Evolutionary conservation across 2,888 invertebrate genomes (phyloP).

Genomic region (Neoascia interrupta): DNA sequence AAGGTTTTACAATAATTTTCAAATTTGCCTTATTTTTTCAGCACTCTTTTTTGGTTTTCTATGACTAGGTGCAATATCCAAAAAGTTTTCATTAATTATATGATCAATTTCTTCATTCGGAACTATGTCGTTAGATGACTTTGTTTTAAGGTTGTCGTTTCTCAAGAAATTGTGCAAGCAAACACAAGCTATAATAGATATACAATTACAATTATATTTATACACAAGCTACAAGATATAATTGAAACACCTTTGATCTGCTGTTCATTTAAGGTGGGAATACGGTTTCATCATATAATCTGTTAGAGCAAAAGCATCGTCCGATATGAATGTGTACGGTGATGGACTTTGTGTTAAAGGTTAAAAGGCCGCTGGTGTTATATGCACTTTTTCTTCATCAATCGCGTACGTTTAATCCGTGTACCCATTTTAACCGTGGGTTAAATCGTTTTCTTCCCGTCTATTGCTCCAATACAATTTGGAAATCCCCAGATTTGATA

Average conservation of each 20-base stretch:
- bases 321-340: background rate
- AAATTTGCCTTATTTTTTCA: slow-evolving; percentile 4
- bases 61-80: background rate
- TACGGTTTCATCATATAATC: slow-evolving; percentile 8
- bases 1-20: background rate
- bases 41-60: background rate
- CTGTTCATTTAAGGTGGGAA: background rate
- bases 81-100: background rate
- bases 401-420: background rate
- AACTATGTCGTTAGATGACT: background rate
- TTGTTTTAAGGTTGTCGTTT: background rate
- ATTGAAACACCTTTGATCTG: slow-evolving; percentile 6
- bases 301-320: slow-evolving; percentile 2
- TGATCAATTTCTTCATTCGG: slow-evolving; percentile 1
- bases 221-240: background rate
- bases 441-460: slow-evolving; percentile 1
- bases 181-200: slow-evolving; percentile 8
- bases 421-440: too few species aligned
- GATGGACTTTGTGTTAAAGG: background rate
- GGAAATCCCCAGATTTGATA: background rate
- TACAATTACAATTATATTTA: too few species aligned
- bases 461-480: slow-evolving; percentile 5
- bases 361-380: background rate
- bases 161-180: slow-evolving; percentile 8
- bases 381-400: slow-evolving; percentile 1